Conservation (phyloP, 2,113 vertebrate genomes). For the Chauna torquata region DNA sequence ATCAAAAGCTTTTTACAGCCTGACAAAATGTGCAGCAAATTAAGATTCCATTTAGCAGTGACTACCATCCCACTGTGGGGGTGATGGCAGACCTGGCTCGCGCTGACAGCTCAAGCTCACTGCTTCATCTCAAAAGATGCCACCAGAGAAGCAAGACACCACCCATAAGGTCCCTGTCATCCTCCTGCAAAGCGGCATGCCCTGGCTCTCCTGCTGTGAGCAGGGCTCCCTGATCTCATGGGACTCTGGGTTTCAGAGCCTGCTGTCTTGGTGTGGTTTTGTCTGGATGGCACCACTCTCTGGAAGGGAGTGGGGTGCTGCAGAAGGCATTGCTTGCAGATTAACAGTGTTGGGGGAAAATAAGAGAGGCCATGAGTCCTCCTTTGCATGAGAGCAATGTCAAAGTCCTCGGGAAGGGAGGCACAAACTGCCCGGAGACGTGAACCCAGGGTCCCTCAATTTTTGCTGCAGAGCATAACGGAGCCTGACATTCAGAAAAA, state of each 20-base stretch:
- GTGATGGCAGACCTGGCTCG: background rate
- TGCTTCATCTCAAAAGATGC: rapidly evolving
- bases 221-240: too few species aligned
- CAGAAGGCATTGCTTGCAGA: background rate
- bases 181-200: background rate
- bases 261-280: too few species aligned
- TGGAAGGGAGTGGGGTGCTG: background rate
- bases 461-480: background rate
- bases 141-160: background rate
- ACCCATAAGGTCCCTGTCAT: rapidly evolving
- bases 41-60: background rate
- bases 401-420: background rate
- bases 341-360: background rate
- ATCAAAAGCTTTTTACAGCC: background rate
- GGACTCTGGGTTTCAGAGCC: background rate
- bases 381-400: background rate
- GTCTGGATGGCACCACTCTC: background rate
- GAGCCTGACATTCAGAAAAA: background rate
- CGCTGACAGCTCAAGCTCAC: background rate
- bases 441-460: background rate
- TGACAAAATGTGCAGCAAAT: background rate
- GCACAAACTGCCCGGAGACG: background rate
- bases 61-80: rapidly evolving
- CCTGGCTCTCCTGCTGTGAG: background rate
- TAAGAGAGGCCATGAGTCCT: background rate